phyloP scores from a whole-genome alignment of 2,888 invertebrate species.

The Drosophila tanythrix region DNA sequence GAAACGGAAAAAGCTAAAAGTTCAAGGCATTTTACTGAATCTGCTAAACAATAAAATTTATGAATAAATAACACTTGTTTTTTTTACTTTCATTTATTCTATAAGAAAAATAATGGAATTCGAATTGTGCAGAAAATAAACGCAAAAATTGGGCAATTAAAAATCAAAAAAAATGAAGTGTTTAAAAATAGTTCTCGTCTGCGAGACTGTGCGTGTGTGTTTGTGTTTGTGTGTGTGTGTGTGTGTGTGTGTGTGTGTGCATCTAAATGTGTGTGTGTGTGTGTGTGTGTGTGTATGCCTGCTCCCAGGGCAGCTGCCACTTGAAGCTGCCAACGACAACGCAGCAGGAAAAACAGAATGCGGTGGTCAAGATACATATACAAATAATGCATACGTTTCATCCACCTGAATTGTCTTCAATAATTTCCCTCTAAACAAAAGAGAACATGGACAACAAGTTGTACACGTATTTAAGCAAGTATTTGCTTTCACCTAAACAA shows the following conservation, averaged over 20 bases:
- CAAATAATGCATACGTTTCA: background rate
- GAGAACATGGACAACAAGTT: background rate
- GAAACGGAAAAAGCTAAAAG: slow-evolving; percentile 40
- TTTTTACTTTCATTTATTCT: background rate
- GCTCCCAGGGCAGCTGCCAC: slow-evolving; percentile 71
- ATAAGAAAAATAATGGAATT: slow-evolving; percentile 10
- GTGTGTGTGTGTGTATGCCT: slow-evolving; percentile 27
- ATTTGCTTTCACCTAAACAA: background rate
- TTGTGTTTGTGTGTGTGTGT: slow-evolving; percentile 23
- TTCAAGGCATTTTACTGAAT: slow-evolving; percentile 51
- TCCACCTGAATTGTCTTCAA: background rate
- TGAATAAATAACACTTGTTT: slow-evolving; percentile 21
- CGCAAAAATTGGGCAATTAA: slow-evolving; percentile 57
- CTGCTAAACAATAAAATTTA: slow-evolving; percentile 45
- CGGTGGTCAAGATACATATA: slow-evolving; percentile 32
- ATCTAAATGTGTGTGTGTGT: slow-evolving; percentile 2
- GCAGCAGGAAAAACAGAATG: slow-evolving; percentile 12
- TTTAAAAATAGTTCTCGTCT: slow-evolving; percentile 80
- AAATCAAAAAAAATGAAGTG: slow-evolving; percentile 53
- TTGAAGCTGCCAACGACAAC: slow-evolving; percentile 40
- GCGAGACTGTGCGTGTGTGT: slow-evolving; percentile 15
- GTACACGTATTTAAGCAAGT: background rate
- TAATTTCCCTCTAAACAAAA: background rate
- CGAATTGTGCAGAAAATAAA: slow-evolving; percentile 49
- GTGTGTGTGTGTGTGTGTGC: slow-evolving; percentile 11